phyloP scores from a whole-genome alignment of 2,797 vertebrate genomes.

The Coluber constrictor region DNA sequence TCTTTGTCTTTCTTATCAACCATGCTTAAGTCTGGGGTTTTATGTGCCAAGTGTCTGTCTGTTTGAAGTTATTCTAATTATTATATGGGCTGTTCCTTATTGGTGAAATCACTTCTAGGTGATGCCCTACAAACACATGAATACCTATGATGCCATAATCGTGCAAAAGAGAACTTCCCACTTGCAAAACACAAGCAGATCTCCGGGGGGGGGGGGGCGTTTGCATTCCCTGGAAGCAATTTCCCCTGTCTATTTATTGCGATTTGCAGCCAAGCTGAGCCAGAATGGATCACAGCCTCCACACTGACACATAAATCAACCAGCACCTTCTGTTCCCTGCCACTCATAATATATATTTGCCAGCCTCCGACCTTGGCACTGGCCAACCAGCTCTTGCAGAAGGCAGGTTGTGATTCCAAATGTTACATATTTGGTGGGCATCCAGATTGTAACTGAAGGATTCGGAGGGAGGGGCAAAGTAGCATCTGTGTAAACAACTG shows the following conservation, averaged over 20 bases:
- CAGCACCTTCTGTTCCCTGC: not conserved
- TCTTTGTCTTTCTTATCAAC: not conserved
- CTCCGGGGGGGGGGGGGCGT: not conserved
- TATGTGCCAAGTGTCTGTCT: not conserved
- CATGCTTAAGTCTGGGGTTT: not conserved
- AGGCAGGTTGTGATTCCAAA: slow-evolving; percentile 33
- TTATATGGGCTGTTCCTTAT: not conserved
- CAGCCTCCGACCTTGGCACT: not conserved
- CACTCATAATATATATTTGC: not conserved
- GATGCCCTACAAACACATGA: not conserved
- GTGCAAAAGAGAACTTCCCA: not conserved
- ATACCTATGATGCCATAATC: not conserved
- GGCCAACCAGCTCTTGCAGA: not conserved
- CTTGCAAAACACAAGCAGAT: not conserved
- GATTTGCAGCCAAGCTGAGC: not conserved
- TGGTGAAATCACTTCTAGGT: not conserved
- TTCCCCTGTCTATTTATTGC: not conserved
- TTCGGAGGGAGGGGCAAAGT: not conserved
- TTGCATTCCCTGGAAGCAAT: not conserved
- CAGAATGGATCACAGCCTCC: not conserved
- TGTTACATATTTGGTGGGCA: slow-evolving; percentile 50
- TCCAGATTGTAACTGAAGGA: slow-evolving; percentile 46
- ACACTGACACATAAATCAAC: not conserved
- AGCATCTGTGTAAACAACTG: slow-evolving; percentile 44
- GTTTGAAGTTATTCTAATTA: not conserved